phyloP scores from a whole-genome alignment of 2,888 invertebrate genomes.

The Hyalella azteca region DNA sequence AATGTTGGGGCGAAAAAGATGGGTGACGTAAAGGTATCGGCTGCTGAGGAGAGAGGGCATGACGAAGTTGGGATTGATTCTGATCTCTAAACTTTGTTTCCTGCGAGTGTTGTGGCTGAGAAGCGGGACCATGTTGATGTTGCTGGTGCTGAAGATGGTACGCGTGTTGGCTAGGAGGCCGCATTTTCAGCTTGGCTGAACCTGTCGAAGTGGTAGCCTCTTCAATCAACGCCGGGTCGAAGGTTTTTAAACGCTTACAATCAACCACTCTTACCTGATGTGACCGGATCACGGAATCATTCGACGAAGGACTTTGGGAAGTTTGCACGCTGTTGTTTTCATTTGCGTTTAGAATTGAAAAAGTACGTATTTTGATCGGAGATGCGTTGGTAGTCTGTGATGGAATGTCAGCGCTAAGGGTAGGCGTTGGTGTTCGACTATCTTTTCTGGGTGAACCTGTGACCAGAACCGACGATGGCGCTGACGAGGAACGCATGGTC shows the following conservation, averaged over 20 bases:
- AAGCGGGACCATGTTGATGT: background rate
- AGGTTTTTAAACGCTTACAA: background rate
- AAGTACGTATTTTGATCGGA: slow-evolving; percentile 20
- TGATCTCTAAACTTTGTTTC: slow-evolving; percentile 20
- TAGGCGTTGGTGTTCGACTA: slow-evolving; percentile 6
- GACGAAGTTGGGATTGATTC: background rate
- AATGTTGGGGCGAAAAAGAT: background rate
- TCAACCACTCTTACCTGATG: slow-evolving; percentile 8
- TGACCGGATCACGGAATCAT: background rate
- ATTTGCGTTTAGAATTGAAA: background rate
- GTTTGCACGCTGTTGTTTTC: background rate
- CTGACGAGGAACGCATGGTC: background rate
- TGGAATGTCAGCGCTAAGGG: background rate
- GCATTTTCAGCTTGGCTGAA: slow-evolving; percentile 6
- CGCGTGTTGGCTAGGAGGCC: background rate
- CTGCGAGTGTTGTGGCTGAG: background rate
- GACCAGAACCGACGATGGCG: background rate
- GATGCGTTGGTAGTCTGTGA: background rate
- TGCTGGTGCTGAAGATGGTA: background rate
- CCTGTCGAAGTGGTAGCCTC: background rate
- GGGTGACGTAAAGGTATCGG: background rate
- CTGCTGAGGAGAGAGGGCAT: background rate
- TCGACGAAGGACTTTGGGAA: background rate
- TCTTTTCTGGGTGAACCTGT: background rate
- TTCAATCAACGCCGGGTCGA: background rate